Evolutionary conservation across 53 echinoderm and acorn worm species (phyloP).

Genomic region (Paracentrotus lividus): DNA sequence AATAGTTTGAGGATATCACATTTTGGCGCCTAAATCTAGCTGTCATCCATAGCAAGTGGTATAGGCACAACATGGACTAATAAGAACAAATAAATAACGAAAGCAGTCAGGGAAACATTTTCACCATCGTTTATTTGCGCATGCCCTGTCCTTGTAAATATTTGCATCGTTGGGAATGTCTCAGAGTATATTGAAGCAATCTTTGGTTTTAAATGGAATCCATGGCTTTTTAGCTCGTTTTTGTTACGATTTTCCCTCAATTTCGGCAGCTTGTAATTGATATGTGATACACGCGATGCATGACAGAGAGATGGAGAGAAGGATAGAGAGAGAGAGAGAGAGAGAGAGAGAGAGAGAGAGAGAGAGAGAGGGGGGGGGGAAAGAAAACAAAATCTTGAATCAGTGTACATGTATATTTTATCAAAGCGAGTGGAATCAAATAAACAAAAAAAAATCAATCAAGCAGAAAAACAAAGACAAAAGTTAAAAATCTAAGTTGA

Average conservation of each 20-base stretch:
- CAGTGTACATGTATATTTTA: too few species aligned
- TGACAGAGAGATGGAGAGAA: too few species aligned
- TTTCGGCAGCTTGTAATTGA: not conserved
- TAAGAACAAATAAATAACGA: conserved; percentile 37
- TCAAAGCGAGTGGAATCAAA: too few species aligned
- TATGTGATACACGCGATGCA: too few species aligned
- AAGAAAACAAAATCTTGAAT: too few species aligned
- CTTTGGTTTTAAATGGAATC: not conserved
- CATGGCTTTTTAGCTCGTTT: not conserved
- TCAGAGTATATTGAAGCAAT: not conserved
- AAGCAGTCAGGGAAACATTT: conserved; percentile 17
- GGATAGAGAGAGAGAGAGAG: too few species aligned
- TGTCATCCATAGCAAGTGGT: not conserved
- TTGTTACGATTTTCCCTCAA: not conserved
- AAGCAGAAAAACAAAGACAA: too few species aligned
- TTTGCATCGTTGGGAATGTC: conserved; percentile 6
- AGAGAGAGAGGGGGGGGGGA: too few species aligned
- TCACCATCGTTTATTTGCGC: conserved; percentile 28
- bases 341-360: too few species aligned
- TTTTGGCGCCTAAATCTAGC: too few species aligned
- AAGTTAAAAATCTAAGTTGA: too few species aligned
- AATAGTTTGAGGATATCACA: not conserved
- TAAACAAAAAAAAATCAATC: too few species aligned
- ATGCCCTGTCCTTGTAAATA: conserved; percentile 23
- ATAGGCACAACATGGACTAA: not conserved